Conservation (phyloP, 2,888 invertebrate genomes). For the Ochropleura plecta region DNA sequence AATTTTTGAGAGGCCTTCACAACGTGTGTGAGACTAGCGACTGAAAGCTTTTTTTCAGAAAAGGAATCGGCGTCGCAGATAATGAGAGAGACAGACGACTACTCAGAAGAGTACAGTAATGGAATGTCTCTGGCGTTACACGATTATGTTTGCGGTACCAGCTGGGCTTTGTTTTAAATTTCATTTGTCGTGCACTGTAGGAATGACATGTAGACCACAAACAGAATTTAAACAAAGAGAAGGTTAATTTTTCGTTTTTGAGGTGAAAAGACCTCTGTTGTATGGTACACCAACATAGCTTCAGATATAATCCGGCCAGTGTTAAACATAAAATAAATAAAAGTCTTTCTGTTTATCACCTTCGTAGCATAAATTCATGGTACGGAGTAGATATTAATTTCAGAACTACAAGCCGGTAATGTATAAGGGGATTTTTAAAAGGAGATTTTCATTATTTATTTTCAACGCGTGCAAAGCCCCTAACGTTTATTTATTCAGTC, state of each 20-base stretch:
- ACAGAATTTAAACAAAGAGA: slow-evolving; percentile 58
- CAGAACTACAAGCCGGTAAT: slow-evolving; percentile 30
- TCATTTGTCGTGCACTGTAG: slow-evolving; percentile 50
- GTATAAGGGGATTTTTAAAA: slow-evolving; percentile 25
- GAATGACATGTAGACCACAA: slow-evolving; percentile 55
- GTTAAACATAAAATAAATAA: background rate
- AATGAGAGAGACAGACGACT: slow-evolving; percentile 77
- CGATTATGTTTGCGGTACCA: slow-evolving; percentile 47
- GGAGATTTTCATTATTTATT: slow-evolving; percentile 45
- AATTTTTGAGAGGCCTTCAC: slow-evolving; percentile 89
- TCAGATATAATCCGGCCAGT: slow-evolving; percentile 27
- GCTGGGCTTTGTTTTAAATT: slow-evolving; percentile 43
- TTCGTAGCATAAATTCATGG: background rate
- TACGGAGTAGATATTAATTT: slow-evolving; percentile 27
- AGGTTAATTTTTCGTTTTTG: slow-evolving; percentile 27
- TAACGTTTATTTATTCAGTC: slow-evolving; percentile 43
- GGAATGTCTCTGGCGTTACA: slow-evolving; percentile 62
- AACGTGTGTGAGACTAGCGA: slow-evolving; percentile 79
- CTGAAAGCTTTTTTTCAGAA: slow-evolving; percentile 82
- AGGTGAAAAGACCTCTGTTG: slow-evolving; percentile 10
- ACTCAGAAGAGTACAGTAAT: slow-evolving; percentile 52
- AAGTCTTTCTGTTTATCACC: background rate
- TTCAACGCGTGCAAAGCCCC: slow-evolving; percentile 40
- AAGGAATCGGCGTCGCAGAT: slow-evolving; percentile 83
- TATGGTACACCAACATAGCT: slow-evolving; percentile 26